A percentile compares a stretch with the other conserved stretches of the same genome.
phyloP scores from a whole-genome alignment of 2,888 invertebrate species.

The Xestia c-nigrum region DNA sequence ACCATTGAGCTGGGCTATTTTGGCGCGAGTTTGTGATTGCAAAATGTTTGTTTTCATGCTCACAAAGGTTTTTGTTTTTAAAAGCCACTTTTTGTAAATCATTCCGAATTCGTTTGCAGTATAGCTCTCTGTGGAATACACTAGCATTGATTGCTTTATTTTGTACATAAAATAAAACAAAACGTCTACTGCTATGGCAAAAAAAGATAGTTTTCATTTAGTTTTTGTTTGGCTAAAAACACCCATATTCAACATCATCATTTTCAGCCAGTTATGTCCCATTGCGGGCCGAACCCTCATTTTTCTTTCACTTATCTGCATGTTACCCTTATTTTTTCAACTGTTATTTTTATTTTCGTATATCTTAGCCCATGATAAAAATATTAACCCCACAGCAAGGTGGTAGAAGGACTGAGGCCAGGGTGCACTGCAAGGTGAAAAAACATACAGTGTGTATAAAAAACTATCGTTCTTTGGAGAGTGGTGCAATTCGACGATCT shows the following conservation, averaged over 20 bases:
- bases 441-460: not conserved
- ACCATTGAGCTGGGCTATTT: constrained; percentile 43
- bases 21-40: constrained; percentile 14
- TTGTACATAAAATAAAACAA: not conserved
- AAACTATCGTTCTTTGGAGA: not conserved
- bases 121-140: not conserved
- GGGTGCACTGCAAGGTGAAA: not conserved
- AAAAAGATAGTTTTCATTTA: not conserved
- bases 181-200: too few relatives aligned
- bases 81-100: not conserved
- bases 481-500: too few relatives aligned
- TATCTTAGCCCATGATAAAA: not conserved
- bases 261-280: not conserved
- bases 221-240: not conserved
- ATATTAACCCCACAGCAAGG: not conserved
- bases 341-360: not conserved
- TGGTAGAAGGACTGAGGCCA: not conserved
- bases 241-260: not conserved
- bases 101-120: constrained; percentile 24
- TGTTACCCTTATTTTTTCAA: not conserved
- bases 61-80: constrained; percentile 17
- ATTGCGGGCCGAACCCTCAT: not conserved
- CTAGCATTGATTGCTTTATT: not conserved
- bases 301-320: not conserved
- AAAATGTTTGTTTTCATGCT: constrained; percentile 36